Conservation (phyloP, 2,113 vertebrate species). For the Himantopus leucocephalus region DNA sequence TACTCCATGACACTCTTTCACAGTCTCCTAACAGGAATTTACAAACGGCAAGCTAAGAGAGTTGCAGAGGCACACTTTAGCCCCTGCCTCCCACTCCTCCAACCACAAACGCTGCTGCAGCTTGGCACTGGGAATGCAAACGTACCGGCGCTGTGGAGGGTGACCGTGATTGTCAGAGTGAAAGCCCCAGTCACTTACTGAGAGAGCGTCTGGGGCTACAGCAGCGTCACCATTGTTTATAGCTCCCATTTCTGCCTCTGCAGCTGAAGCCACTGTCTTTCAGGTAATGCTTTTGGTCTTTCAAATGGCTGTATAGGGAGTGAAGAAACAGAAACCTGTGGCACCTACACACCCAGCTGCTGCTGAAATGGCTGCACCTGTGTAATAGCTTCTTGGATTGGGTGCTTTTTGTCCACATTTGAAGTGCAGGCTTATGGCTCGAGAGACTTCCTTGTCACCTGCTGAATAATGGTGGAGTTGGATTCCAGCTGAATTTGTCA, state of each 20-base stretch:
- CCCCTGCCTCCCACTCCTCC: background rate
- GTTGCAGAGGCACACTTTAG: background rate
- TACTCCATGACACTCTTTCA: background rate
- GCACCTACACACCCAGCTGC: background rate
- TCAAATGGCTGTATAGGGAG: background rate
- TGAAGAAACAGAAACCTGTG: background rate
- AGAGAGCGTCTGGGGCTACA: background rate
- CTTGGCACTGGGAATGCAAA: background rate
- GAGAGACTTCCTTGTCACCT: background rate
- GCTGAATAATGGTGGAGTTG: background rate
- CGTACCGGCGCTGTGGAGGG: rapidly evolving
- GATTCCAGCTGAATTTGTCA: background rate
- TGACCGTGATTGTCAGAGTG: background rate
- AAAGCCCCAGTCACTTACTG: background rate
- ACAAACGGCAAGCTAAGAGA: background rate
- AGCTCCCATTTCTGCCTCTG: background rate
- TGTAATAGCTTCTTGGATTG: background rate
- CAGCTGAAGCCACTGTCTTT: background rate
- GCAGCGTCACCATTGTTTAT: background rate
- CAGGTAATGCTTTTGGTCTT: background rate
- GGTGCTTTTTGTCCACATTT: background rate
- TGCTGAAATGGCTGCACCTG: background rate
- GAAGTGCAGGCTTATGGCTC: background rate
- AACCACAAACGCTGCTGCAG: background rate
- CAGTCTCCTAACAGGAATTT: background rate